Evolutionary conservation across 2,113 vertebrate genomes (phyloP).

Genomic region (Catharus fuscescens): DNA sequence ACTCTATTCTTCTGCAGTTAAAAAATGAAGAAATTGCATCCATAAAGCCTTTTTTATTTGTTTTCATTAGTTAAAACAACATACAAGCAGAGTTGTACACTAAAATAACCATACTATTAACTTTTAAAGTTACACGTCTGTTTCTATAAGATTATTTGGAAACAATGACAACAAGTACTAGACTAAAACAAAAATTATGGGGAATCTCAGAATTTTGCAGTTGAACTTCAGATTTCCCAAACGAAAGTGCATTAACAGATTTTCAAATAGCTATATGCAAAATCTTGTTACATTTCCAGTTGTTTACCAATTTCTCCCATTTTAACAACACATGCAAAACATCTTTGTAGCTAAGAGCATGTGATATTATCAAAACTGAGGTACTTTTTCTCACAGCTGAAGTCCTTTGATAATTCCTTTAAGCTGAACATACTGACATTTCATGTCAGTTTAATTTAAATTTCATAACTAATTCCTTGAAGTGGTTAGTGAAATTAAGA

Average conservation of each 20-base stretch:
- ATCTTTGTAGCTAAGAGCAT: background rate
- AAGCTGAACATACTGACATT: background rate
- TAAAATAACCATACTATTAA: background rate
- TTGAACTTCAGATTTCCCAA: background rate
- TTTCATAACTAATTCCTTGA: background rate
- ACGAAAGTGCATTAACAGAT: background rate
- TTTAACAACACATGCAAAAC: background rate
- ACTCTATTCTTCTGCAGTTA: background rate
- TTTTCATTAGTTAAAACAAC: background rate
- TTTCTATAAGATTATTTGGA: background rate
- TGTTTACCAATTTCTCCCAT: background rate
- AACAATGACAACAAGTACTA: background rate
- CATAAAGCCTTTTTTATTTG: background rate
- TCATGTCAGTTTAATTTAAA: background rate
- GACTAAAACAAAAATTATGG: background rate
- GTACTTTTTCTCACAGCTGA: background rate
- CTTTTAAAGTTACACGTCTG: background rate
- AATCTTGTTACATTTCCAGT: background rate
- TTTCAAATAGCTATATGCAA: background rate
- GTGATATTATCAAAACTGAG: background rate
- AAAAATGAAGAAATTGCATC: background rate
- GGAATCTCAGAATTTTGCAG: background rate
- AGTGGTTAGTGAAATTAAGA: background rate
- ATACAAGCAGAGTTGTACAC: background rate
- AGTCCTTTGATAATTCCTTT: background rate